Percentiles rank a stretch among this genome's conserved stretches.
Conservation (phyloP, 2,797 vertebrate genomes). For the Distichodus sexfasciatus region DNA sequence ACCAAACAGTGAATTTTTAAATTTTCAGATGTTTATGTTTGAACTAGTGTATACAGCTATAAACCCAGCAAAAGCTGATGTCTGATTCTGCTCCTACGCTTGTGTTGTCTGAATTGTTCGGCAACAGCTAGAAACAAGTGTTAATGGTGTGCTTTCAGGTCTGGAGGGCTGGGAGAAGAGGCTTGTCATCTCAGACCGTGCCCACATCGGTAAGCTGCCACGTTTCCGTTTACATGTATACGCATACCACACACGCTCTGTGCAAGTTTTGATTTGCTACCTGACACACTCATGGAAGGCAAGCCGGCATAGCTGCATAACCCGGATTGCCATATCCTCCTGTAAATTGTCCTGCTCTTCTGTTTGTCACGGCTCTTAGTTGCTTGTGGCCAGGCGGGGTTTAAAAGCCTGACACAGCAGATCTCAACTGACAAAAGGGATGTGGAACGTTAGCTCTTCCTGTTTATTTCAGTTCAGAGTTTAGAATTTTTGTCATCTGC, state of each 20-base stretch:
- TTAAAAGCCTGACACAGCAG: neutral
- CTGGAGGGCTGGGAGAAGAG: conserved; percentile 94
- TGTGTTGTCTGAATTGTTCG: neutral
- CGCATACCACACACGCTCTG: neutral
- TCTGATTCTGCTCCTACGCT: neutral
- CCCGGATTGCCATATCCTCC: neutral
- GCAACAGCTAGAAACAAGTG: neutral
- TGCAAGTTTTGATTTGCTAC: neutral
- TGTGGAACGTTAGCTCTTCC: too few relatives aligned
- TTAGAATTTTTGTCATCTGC: too few relatives aligned
- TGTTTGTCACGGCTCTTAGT: neutral
- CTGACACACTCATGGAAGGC: neutral
- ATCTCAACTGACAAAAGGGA: neutral
- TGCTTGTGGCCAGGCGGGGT: neutral
- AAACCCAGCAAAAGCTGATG: too few relatives aligned
- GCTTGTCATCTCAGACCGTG: conserved; percentile 95
- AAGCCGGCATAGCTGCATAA: neutral
- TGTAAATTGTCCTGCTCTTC: too few relatives aligned
- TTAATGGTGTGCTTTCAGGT: conserved; percentile 70
- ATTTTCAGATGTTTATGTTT: too few relatives aligned
- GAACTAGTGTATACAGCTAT: too few relatives aligned
- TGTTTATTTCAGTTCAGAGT: too few relatives aligned
- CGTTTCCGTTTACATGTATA: neutral
- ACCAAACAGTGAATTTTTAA: too few relatives aligned
- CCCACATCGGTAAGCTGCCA: conserved; percentile 89